A percentile compares a stretch with the other conserved stretches of the same genome.
Conservation (phyloP, 2,888 invertebrate species). For the Drosophila anomelani region DNA sequence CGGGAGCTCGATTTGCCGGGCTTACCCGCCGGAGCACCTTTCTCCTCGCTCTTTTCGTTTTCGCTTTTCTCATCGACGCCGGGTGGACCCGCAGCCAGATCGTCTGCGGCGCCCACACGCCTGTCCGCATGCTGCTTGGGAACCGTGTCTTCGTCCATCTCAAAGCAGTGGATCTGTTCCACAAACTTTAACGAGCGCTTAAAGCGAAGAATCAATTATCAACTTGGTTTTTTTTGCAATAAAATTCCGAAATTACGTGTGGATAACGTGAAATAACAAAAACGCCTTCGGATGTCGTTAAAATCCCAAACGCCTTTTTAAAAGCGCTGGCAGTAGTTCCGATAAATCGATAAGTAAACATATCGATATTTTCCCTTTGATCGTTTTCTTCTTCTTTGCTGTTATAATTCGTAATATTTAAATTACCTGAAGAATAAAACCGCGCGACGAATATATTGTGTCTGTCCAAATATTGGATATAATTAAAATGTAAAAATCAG, state of each 20-base stretch:
- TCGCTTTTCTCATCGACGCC: conserved; percentile 80
- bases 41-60: conserved; percentile 61
- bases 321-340: neutral
- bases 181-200: conserved; percentile 26
- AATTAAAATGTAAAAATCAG: too few relatives aligned
- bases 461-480: too few relatives aligned
- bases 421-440: too few relatives aligned
- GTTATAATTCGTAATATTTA: neutral
- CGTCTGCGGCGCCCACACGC: conserved; percentile 72
- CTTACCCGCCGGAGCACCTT: conserved; percentile 43
- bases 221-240: conserved; percentile 11
- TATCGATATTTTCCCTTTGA: neutral
- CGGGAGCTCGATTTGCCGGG: conserved; percentile 57
- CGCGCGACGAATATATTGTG: too few relatives aligned
- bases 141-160: conserved; percentile 82
- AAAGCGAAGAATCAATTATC: neutral
- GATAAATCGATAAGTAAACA: neutral
- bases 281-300: conserved; percentile 5
- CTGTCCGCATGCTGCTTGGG: conserved; percentile 78
- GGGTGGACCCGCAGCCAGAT: conserved; percentile 81
- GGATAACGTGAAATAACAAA: conserved; percentile 14
- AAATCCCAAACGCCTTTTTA: conserved; percentile 5
- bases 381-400: neutral
- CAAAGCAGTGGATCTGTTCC: conserved; percentile 32
- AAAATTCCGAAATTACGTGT: conserved; percentile 31